Evolutionary conservation across 2,888 invertebrate species (phyloP).

Genomic region (Gerris lacustris): DNA sequence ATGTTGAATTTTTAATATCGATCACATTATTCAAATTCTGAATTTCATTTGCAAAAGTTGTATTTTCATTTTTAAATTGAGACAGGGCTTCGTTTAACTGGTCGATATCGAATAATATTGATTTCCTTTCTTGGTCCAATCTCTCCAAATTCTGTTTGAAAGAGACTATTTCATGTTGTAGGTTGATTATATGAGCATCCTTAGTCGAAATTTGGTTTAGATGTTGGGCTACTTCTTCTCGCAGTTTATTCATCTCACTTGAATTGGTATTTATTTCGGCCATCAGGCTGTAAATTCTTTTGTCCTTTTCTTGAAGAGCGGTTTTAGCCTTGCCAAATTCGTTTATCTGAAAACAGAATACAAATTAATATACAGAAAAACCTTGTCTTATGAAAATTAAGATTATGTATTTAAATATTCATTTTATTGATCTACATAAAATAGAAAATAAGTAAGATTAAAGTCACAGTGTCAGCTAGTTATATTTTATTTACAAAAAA

Average conservation of each 20-base stretch:
- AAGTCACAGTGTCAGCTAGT: too few species aligned
- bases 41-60: too few species aligned
- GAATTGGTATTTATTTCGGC: neutral
- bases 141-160: neutral
- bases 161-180: neutral
- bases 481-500: too few species aligned
- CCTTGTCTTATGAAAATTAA: too few species aligned
- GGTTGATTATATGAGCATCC: neutral
- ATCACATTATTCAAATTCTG: too few species aligned
- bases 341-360: neutral
- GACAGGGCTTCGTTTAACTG: neutral
- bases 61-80: neutral
- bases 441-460: too few species aligned
- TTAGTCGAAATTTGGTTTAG: neutral
- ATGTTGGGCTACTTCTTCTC: neutral
- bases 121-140: neutral
- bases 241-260: neutral
- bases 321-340: neutral
- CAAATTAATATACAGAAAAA: too few species aligned
- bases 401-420: too few species aligned
- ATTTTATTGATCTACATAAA: too few species aligned
- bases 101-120: neutral
- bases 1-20: neutral
- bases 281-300: neutral
- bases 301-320: neutral